phyloP scores from a whole-genome alignment of 2,113 vertebrate species.

The Sminthopsis crassicaudata region DNA sequence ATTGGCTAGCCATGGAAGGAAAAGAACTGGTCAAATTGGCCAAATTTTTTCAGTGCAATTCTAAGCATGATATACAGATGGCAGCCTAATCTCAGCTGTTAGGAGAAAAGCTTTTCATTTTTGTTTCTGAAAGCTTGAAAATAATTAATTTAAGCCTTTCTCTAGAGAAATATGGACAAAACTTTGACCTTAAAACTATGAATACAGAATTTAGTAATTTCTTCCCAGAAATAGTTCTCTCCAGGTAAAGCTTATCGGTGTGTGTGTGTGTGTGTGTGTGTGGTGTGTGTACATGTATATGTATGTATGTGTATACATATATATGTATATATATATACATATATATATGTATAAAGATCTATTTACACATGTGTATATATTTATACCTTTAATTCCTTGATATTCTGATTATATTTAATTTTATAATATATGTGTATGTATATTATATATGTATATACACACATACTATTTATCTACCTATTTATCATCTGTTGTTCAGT shows the following conservation, averaged over 20 bases:
- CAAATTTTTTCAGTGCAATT: not conserved
- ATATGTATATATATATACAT: not conserved
- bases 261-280: not conserved
- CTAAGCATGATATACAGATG: not conserved
- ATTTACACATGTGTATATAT: not conserved
- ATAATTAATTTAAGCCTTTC: not conserved
- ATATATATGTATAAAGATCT: not conserved
- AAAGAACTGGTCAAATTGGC: not conserved
- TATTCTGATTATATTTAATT: not conserved
- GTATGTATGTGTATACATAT: too few relatives aligned
- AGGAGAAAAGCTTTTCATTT: not conserved
- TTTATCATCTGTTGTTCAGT: too few relatives aligned
- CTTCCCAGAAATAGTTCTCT: not conserved
- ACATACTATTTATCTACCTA: too few relatives aligned
- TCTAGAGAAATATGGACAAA: not conserved
- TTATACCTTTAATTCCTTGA: not conserved
- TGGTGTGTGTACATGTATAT: too few relatives aligned
- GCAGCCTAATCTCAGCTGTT: not conserved
- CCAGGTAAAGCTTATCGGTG: not conserved
- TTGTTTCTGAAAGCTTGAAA: not conserved
- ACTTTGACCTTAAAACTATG: not conserved
- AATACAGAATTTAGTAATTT: not conserved
- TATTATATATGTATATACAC: too few relatives aligned
- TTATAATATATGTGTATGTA: not conserved
- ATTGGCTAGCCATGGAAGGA: not conserved